Conservation (phyloP, 2,888 invertebrate species). For the Lysandra coridon region DNA sequence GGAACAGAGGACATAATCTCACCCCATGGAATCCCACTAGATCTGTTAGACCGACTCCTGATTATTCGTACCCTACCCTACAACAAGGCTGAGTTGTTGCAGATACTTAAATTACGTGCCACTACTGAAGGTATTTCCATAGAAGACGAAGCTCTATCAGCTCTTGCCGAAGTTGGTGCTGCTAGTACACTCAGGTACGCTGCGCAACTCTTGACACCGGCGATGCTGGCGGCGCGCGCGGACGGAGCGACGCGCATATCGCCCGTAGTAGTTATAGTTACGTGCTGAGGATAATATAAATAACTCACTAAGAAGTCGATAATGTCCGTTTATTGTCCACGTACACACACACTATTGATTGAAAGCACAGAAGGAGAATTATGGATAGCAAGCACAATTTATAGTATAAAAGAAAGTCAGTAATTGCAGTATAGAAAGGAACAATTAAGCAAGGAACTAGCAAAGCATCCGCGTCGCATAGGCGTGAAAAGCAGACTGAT, state of each 20-base stretch:
- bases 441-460: no score
- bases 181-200: conserved; percentile 88
- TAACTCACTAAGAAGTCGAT: no score
- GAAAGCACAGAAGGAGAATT: no score
- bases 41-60: conserved; percentile 94
- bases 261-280: conserved; percentile 68
- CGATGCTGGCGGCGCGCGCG: conserved; percentile 91
- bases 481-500: no score
- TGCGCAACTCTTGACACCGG: conserved; percentile 96
- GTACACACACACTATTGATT: no score
- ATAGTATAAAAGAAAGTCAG: no score
- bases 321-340: no score
- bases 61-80: conserved; percentile 98
- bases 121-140: conserved; percentile 93
- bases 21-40: conserved; percentile 97
- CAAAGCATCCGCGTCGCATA: no score
- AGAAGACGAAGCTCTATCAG: conserved; percentile 89
- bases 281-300: no score
- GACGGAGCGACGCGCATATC: conserved; percentile 90
- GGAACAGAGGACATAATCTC: conserved; percentile 93
- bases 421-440: no score
- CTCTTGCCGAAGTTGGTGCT: conserved; percentile 91
- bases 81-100: conserved; percentile 81
- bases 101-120: conserved; percentile 90
- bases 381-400: no score